A percentile compares a stretch with the other conserved stretches of the same genome.
Conservation (phyloP, 2,888 invertebrate species). For the Sphaeridia pumilis region DNA sequence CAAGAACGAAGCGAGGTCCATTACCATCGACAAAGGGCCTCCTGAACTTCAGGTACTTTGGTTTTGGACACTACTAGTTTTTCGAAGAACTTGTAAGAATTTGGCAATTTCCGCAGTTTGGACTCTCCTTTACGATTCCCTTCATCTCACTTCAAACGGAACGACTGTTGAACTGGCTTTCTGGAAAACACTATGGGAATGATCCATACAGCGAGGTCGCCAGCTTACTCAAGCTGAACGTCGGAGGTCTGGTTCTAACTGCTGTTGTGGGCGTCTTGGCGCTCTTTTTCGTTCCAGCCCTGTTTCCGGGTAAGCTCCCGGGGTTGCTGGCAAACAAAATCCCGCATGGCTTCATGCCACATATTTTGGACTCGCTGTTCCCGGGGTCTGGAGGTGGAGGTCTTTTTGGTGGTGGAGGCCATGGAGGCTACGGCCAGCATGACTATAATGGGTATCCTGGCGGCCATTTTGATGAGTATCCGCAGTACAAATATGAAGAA, state of each 20-base stretch:
- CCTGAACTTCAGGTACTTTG: slow-evolving; percentile 26
- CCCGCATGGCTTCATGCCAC: slow-evolving; percentile 7
- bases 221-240: slow-evolving; percentile 28
- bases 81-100: not conserved
- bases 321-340: slow-evolving; percentile 5
- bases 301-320: slow-evolving; percentile 14
- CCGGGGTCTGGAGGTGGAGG: slow-evolving; percentile 14
- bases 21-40: slow-evolving; percentile 23
- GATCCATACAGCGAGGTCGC: slow-evolving; percentile 16
- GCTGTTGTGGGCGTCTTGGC: slow-evolving; percentile 29
- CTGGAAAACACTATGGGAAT: slow-evolving; percentile 14
- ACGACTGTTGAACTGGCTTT: slow-evolving; percentile 18
- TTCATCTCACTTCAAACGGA: slow-evolving; percentile 31
- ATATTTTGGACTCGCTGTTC: slow-evolving; percentile 11
- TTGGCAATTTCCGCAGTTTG: slow-evolving; percentile 19
- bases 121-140: slow-evolving; percentile 31
- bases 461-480: no score
- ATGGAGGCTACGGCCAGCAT: slow-evolving; percentile 17
- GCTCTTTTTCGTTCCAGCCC: slow-evolving; percentile 15
- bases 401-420: slow-evolving; percentile 13
- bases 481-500: no score
- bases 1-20: slow-evolving; percentile 42
- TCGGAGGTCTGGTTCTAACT: slow-evolving; percentile 26
- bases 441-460: not conserved
- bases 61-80: not conserved